Evolutionary conservation across 1,140 invertebrate genomes (phyloP), one percentile per base, ranked within the genome.

Genomic region (Diprion similis): DNA sequence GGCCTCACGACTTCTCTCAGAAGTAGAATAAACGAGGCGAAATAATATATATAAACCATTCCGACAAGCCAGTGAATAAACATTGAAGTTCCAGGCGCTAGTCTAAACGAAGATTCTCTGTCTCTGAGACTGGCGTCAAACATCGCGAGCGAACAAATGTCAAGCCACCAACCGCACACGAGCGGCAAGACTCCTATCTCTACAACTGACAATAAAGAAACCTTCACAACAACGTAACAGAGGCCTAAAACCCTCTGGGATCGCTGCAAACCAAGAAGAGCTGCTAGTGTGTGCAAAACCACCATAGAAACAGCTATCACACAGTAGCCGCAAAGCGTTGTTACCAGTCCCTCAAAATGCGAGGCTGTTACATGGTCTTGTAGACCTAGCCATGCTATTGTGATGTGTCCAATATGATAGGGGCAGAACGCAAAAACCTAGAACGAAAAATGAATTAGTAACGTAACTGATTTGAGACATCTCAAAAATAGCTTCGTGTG

Each of bases 1-100:
- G 98, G 98, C 70, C 98, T 89, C 9, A 99, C 84, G 4, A 99
- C 96, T 89, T 99, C 98, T 67, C 98, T 89, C 4, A 99, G 86
- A 1, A 99, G 88, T 0, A 99, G 89, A 51, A 99, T 96, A 83
- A 99, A 99, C 0, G 97, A 99, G 10, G 98, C 98, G 84, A 99
- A 99, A 88, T 99, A 99, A 86, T 99, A 99, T 15, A 99, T 97
- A 86, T 99, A 99, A 1, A 99, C 94, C 97, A 99, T 99, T 71
- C 98, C 98, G n/a, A 98, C 95, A 10, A 99, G 91, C 98, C 98
- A 99, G 86, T 99, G 98, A 70, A 99, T 94, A 82, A 99, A 99
- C 91, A 99, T 96, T 0, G 96, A 98, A 0, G 98, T 99, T 65
- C 97, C 97, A 0, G 98, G 98, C 0, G 96, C 94, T 0, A 93